phyloP scores from a whole-genome alignment of 2,797 vertebrate species.

The Dendrocincla tyrannina region DNA sequence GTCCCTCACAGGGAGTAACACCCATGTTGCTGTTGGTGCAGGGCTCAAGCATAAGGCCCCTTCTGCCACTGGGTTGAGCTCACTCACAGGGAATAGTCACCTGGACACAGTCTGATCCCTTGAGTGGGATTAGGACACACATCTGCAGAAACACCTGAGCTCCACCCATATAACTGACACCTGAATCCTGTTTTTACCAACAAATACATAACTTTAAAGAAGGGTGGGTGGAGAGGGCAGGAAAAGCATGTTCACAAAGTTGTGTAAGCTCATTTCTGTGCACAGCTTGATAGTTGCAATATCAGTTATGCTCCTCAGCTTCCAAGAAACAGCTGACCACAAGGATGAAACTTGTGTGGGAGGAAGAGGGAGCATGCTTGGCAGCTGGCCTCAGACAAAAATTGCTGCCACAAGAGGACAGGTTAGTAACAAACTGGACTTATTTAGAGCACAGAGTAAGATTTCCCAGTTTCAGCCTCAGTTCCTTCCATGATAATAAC shows the following conservation, averaged over 20 bases:
- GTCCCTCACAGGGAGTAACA: not conserved
- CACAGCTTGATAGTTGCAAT: constrained; percentile 5
- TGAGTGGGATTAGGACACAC: not conserved
- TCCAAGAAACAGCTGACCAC: constrained; percentile 65
- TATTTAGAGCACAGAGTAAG: not conserved
- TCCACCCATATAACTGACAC: not conserved
- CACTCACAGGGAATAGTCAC: not conserved
- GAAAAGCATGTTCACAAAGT: constrained; percentile 54
- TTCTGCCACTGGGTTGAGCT: not conserved
- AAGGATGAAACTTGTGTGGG: constrained; percentile 46
- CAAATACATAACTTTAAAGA: constrained; percentile 2
- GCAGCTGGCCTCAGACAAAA: not conserved
- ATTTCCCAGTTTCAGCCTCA: not conserved
- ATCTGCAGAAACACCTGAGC: not conserved
- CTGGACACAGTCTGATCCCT: rapidly evolving
- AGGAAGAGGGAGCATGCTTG: constrained; percentile 39
- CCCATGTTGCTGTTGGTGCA: not conserved
- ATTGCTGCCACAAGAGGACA: not conserved
- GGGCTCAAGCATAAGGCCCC: rapidly evolving
- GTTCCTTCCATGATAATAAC: not conserved
- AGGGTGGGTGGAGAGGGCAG: constrained; percentile 41
- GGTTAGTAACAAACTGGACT: constrained; percentile 34
- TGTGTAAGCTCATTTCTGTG: constrained; percentile 24
- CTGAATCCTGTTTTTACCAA: constrained; percentile 18
- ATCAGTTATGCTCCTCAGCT: constrained; percentile 42